Evolutionary conservation across 2,888 invertebrate species (phyloP), one percentile per base, ranked within the genome.

Genomic region (Limnephilus marmoratus): DNA sequence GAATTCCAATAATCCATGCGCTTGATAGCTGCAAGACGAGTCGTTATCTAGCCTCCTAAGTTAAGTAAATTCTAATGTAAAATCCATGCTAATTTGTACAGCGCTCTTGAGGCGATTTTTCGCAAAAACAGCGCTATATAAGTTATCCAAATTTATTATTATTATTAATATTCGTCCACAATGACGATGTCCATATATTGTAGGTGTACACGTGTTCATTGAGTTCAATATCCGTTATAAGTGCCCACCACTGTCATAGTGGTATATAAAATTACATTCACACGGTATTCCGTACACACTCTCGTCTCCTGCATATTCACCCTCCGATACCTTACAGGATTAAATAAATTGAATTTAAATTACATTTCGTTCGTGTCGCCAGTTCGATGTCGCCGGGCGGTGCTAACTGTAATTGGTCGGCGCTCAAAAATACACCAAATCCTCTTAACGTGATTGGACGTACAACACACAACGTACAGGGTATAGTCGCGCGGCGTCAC

Each of bases 301-400:
- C 68, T 24, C 1, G 18, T 18, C 18, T 68, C 24, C 24, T 24
- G n/a, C 24, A 68, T n/a, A 68, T 68, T 68, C 87, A 81, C 81
- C 80, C 90, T 49, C 31, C 81, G 81, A 83, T 41, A 68, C 37
- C 49, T 93, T 87, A 91, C 91, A 80, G 91, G 93, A 93, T 93
- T 93, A 93, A 88, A 81, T 92, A 92, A 93, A 93, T 93, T 93
- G 92, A 93, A 92, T 93, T 92, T 86, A 91, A 92, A 93, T 93
- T 91, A 91, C 93, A 93, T 92, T 93, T 49, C 81, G 83, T 85
- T 68, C n/a, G 37, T 83, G 82, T 90, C 82, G n/a, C 85, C n/a
- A 29, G 29, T n/a, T 90, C 81, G 80, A 45, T 31, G 89, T 18
- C 31, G 24, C 53, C 82, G 89, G 31, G 31, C 49, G 87, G 29